A percentile compares a stretch with the other conserved stretches of the same genome.
Conservation (phyloP, 1,140 invertebrate genomes). For the Scaptomyza montana region DNA sequence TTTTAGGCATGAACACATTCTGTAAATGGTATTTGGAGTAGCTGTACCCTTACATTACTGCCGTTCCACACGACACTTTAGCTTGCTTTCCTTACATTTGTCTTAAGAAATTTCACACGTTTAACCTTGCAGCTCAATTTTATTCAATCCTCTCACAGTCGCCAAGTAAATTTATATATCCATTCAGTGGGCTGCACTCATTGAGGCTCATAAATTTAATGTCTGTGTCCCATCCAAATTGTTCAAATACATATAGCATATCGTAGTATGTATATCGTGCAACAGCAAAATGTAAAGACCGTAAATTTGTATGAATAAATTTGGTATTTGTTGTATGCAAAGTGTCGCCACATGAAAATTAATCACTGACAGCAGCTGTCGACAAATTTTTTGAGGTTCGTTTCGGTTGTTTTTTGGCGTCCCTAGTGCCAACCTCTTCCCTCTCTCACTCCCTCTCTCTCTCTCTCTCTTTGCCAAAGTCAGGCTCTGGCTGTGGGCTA, state of each 20-base stretch:
- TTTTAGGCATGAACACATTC: no score
- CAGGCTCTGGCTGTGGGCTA: conserved; percentile 15
- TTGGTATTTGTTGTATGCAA: conserved; percentile 15
- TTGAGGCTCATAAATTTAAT: conserved; percentile 36
- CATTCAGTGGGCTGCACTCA: conserved; percentile 23
- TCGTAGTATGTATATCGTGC: neutral
- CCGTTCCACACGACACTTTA: neutral
- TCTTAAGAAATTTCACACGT: neutral
- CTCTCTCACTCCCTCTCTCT: no score
- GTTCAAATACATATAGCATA: conserved; percentile 1
- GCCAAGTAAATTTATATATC: no score
- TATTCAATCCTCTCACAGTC: conserved; percentile 8
- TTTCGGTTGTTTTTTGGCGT: neutral
- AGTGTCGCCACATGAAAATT: conserved; percentile 49
- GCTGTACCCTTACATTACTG: no score
- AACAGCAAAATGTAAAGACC: conserved; percentile 14
- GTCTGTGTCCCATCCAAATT: conserved; percentile 37
- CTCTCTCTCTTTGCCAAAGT: neutral
- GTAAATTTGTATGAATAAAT: conserved; percentile 45
- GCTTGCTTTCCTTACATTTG: neutral
- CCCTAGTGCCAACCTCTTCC: neutral
- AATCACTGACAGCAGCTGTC: conserved; percentile 55
- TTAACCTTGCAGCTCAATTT: conserved; percentile 44
- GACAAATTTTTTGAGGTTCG: conserved; percentile 29
- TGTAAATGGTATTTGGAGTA: no score